phyloP scores from a whole-genome alignment of 2,113 vertebrate species.

The Myiozetetes cayanensis region DNA sequence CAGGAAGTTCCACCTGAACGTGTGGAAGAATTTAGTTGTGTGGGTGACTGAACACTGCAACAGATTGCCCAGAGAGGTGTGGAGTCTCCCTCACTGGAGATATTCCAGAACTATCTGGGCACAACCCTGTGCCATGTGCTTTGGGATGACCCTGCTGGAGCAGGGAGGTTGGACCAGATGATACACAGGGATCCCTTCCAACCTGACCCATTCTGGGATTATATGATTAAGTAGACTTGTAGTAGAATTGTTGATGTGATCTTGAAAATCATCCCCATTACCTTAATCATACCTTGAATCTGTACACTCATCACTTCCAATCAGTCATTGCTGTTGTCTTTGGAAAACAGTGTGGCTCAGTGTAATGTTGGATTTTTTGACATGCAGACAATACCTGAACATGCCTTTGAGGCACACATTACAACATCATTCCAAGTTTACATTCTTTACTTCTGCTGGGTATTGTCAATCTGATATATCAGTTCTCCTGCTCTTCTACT shows the following conservation, averaged over 20 bases:
- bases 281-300: background rate
- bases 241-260: background rate
- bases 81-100: background rate
- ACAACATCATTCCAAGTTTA: background rate
- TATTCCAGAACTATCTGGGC: background rate
- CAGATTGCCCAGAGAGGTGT: background rate
- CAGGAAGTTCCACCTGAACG: background rate
- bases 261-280: background rate
- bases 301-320: background rate
- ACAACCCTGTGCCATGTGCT: background rate
- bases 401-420: background rate
- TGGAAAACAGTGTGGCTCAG: background rate
- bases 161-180: background rate
- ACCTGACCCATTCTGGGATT: background rate
- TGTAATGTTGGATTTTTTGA: background rate
- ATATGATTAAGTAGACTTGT: background rate
- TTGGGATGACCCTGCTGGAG: background rate
- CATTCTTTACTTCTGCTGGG: background rate
- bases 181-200: background rate
- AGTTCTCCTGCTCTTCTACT: background rate
- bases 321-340: background rate
- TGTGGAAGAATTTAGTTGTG: background rate
- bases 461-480: background rate
- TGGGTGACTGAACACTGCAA: background rate
- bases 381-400: background rate